Evolutionary conservation across 2,113 vertebrate species (phyloP), one percentile per base, ranked within the genome.

Genomic region (Australoheros scitulus): DNA sequence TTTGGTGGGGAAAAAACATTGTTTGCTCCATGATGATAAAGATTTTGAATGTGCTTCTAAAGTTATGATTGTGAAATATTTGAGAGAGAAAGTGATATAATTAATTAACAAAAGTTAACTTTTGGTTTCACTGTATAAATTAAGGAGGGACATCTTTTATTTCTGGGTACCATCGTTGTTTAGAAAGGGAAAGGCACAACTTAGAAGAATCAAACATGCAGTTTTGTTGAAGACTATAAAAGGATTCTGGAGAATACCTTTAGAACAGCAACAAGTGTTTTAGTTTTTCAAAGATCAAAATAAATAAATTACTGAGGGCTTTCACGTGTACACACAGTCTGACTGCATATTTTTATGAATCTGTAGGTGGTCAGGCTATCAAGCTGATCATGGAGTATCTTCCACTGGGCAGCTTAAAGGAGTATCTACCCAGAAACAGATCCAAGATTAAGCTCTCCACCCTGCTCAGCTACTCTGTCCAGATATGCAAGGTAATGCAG

Each of bases 311-410:
- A 8, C 14, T 7, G 18, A 8, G 50, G 15, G 18, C 17, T 55
- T 14, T 55, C 2, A 72, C 32, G 43, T 52, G 20, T 52, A 32
- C 76, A 61, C 43, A 63, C 3, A 61, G 20, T 52, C 26, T 32
- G 8, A 32, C 58, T 61, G 72, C 13, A 55, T 58, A 11, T 38
- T 75, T 58, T 11, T 75, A 29, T 87, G 4, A 50, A 10, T 58
- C 7, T 80, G 2, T n/a, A 99, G 98, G 97, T 79, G 97, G 97
- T 84, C 96, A 96, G 56, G 96, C 97, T 61, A 97, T 97, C 85
- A 99, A 99, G 89, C 96, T 99, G 79, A 99, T 99, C 83, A 99
- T 99, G 98, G 98, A 99, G 93, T 99, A 97, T 82, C 96, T 99
- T 58, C 98, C 98, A 68, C 96, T 97, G 8, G 98, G 98, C 81